A percentile compares a stretch with the other conserved stretches of the same genome.
Conservation (phyloP, 2,113 vertebrate genomes). For the Petrocephalus zakoni region DNA sequence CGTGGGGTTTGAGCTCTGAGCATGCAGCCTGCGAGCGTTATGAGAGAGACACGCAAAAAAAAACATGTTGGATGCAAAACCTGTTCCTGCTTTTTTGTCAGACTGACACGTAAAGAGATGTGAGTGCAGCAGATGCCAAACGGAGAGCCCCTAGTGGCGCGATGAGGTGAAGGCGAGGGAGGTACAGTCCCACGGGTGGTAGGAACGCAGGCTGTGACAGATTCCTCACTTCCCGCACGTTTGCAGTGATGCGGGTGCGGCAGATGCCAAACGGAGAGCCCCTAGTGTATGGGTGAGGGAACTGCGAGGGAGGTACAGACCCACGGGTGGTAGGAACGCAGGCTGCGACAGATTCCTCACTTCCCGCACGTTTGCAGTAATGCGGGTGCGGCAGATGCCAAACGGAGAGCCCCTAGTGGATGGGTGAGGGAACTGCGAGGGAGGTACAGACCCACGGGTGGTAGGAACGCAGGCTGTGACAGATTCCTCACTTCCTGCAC, state of each 20-base stretch:
- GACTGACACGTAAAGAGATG: neutral
- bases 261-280: neutral
- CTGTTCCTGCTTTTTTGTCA: neutral
- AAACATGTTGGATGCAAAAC: neutral
- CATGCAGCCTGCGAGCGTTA: neutral
- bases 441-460: neutral
- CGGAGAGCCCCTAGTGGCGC: neutral
- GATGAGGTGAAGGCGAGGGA: neutral
- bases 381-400: neutral
- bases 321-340: neutral
- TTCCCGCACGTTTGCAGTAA: neutral
- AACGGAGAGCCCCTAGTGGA: neutral
- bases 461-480: neutral
- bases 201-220: neutral
- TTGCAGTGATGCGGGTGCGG: neutral
- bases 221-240: neutral
- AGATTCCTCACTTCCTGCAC: neutral
- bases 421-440: neutral
- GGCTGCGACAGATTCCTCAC: neutral
- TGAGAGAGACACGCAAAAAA: neutral
- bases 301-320: neutral
- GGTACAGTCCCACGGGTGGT: neutral
- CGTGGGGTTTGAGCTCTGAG: neutral
- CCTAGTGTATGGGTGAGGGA: neutral
- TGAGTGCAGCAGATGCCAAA: neutral